phyloP scores from a whole-genome alignment of 2,797 vertebrate species.

The Diceros bicornis region DNA sequence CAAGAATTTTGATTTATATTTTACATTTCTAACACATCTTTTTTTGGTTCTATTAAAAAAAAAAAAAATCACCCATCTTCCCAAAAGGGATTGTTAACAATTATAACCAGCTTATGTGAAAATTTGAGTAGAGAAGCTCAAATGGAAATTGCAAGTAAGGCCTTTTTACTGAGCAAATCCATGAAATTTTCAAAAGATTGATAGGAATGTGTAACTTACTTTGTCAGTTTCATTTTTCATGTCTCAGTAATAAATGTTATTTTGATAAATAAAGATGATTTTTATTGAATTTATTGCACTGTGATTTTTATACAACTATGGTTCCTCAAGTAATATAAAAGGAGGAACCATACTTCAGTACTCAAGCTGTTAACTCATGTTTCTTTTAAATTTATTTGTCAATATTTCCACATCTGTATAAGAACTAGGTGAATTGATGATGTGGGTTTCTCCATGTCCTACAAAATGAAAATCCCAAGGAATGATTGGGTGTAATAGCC shows the following conservation, averaged over 20 bases:
- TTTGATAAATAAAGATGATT: constrained; percentile 82
- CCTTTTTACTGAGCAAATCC: constrained; percentile 65
- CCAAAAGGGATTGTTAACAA: constrained; percentile 64
- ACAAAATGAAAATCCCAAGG: neutral
- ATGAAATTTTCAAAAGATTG: constrained; percentile 77
- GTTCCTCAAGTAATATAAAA: constrained; percentile 63
- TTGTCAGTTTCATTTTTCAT: constrained; percentile 81
- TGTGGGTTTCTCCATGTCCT: neutral
- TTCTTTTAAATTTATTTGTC: constrained; percentile 72
- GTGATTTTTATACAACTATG: constrained; percentile 64
- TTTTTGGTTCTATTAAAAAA: neutral
- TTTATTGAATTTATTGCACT: constrained; percentile 63
- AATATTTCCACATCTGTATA: constrained; percentile 40
- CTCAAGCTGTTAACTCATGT: constrained; percentile 56
- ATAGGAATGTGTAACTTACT: constrained; percentile 68
- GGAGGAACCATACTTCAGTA: constrained; percentile 1
- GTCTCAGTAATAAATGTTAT: constrained; percentile 68
- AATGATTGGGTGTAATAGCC: neutral
- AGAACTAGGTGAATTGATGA: constrained; percentile 46
- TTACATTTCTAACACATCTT: neutral
- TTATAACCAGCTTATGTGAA: constrained; percentile 62
- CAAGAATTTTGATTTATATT: constrained; percentile 57
- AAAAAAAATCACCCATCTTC: constrained; percentile 32
- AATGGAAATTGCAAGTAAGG: constrained; percentile 79
- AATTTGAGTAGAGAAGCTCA: constrained; percentile 75